A percentile compares a stretch with the other conserved stretches of the same genome.
phyloP scores from a whole-genome alignment of 2,888 invertebrate species.

The Nipponacmea schrenckii region DNA sequence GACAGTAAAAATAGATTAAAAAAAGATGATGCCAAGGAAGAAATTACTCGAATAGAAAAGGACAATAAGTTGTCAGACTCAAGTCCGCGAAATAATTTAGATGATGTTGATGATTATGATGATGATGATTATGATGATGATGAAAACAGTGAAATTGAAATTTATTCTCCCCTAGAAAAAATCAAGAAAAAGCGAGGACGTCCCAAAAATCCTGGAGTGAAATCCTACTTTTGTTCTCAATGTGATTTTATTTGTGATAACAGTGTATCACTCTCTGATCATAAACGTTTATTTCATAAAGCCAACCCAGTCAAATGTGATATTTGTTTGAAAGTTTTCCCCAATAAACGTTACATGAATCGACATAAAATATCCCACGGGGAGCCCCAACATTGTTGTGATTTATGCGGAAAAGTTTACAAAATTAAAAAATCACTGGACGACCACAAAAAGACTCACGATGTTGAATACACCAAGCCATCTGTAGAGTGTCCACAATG shows the following conservation, averaged over 20 bases:
- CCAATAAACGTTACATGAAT: slow-evolving; percentile 42
- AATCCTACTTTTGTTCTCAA: slow-evolving; percentile 33
- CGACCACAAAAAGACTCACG: slow-evolving; percentile 48
- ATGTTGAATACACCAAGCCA: slow-evolving; percentile 37
- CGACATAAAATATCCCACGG: slow-evolving; percentile 43
- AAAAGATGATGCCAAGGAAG: background rate
- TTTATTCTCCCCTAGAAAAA: background rate
- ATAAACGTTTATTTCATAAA: slow-evolving; percentile 36
- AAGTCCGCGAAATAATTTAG: background rate
- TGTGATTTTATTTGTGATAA: slow-evolving; percentile 42
- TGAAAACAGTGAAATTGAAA: slow-evolving; percentile 12
- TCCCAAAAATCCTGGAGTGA: slow-evolving; percentile 23
- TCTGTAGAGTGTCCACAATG: slow-evolving; percentile 46
- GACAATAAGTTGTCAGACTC: background rate
- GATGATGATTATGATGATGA: slow-evolving; percentile 22
- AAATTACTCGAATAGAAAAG: background rate
- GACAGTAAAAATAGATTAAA: background rate
- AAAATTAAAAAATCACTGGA: slow-evolving; percentile 46
- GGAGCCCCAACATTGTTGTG: slow-evolving; percentile 41
- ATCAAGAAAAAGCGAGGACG: slow-evolving; percentile 17
- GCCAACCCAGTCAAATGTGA: slow-evolving; percentile 42
- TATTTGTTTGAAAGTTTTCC: slow-evolving; percentile 48
- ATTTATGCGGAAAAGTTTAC: slow-evolving; percentile 53
- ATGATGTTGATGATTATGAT: background rate
- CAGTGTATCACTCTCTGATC: slow-evolving; percentile 34